Evolutionary conservation across 1,140 invertebrate genomes (phyloP).

Genomic region (Hyles euphorbiae): DNA sequence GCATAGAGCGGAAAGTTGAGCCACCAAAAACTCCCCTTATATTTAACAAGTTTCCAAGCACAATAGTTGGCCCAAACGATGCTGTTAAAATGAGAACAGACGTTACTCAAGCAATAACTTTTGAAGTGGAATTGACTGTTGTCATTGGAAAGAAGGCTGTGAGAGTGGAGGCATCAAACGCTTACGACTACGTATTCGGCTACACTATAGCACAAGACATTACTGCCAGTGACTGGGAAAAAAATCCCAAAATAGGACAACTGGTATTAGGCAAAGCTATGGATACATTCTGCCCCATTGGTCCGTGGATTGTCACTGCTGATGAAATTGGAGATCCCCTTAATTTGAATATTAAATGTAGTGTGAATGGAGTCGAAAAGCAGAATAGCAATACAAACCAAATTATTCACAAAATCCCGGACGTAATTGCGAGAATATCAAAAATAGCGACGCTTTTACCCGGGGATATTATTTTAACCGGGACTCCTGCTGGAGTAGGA

Average conservation of each 20-base stretch:
- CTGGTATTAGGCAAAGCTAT: slow-evolving; percentile 81
- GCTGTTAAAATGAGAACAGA: slow-evolving; percentile 68
- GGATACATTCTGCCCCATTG: slow-evolving; percentile 88
- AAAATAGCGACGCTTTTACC: slow-evolving; percentile 86
- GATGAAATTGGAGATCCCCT: slow-evolving; percentile 83
- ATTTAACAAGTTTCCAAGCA: slow-evolving; percentile 82
- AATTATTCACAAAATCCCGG: slow-evolving; percentile 85
- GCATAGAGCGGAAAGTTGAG: slow-evolving; percentile 77
- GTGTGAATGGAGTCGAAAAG: slow-evolving; percentile 85
- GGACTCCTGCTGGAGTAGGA: slow-evolving; percentile 89
- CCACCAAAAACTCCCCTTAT: slow-evolving; percentile 77
- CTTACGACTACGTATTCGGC: slow-evolving; percentile 87
- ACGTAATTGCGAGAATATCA: slow-evolving; percentile 84
- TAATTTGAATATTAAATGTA: slow-evolving; percentile 80
- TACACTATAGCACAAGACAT: slow-evolving; percentile 90
- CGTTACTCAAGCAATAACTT: slow-evolving; percentile 77
- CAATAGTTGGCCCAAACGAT: slow-evolving; percentile 84
- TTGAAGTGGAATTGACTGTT: slow-evolving; percentile 89
- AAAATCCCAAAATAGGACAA: slow-evolving; percentile 86
- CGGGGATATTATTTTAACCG: slow-evolving; percentile 90
- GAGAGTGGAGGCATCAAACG: slow-evolving; percentile 79
- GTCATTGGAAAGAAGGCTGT: slow-evolving; percentile 87
- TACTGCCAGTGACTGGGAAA: slow-evolving; percentile 87
- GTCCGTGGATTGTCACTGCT: slow-evolving; percentile 85
- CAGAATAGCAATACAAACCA: slow-evolving; percentile 87